Evolutionary conservation across 2,113 vertebrate genomes (phyloP).

Genomic region (Pipra filicauda): DNA sequence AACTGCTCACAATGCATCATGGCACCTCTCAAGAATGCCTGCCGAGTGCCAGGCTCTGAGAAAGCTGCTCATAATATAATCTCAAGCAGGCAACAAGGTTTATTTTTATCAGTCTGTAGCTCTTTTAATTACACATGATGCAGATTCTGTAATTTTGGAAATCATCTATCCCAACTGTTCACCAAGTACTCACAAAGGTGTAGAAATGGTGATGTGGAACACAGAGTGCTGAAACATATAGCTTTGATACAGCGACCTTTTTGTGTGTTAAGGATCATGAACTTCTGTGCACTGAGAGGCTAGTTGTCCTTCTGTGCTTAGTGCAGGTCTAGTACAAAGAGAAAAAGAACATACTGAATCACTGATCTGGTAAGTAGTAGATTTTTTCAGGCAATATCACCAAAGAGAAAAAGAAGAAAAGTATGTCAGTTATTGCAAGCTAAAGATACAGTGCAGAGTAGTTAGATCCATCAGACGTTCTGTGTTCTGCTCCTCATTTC

Average conservation of each 20-base stretch:
- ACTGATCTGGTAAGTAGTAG: not conserved
- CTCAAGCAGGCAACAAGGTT: not conserved
- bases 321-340: not conserved
- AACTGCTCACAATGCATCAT: not conserved
- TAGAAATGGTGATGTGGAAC: not conserved
- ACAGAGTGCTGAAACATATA: not conserved
- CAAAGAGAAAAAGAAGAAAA: not conserved
- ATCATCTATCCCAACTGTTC: not conserved
- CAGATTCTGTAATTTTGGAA: not conserved
- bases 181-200: not conserved
- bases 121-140: not conserved
- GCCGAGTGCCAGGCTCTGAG: not conserved
- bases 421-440: not conserved
- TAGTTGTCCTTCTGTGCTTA: not conserved
- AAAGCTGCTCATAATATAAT: not conserved
- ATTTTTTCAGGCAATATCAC: not conserved
- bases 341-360: not conserved
- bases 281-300: not conserved
- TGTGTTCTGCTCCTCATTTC: not conserved
- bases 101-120: not conserved
- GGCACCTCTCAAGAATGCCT: not conserved
- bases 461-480: not conserved
- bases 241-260: not conserved
- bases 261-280: not conserved
- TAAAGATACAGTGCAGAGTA: not conserved